Conservation (phyloP, 2,113 vertebrate genomes). For the Gallinago jamesoni region DNA sequence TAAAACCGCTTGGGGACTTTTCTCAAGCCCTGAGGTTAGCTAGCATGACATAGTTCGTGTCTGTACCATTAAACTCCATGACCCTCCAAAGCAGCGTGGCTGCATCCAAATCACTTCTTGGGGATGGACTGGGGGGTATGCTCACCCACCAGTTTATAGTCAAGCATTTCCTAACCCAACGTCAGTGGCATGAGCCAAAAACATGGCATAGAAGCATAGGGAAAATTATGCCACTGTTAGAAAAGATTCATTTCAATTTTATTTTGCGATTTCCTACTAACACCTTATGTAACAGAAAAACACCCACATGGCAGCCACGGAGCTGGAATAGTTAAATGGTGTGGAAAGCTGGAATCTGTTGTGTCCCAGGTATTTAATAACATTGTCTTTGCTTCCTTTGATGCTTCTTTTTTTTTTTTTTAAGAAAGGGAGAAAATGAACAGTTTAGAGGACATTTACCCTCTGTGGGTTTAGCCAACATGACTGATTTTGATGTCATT, state of each 20-base stretch:
- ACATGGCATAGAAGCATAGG: not conserved
- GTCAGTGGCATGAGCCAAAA: not conserved
- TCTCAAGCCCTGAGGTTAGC: not conserved
- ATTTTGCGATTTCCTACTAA: not conserved
- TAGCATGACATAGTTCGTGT: not conserved
- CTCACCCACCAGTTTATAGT: not conserved
- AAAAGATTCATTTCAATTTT: not conserved
- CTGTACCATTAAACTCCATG: not conserved
- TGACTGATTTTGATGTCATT: conserved; percentile 47
- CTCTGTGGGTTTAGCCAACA: conserved; percentile 1
- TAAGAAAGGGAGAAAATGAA: not conserved
- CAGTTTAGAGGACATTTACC: conserved; percentile 23
- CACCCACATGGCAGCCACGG: not conserved
- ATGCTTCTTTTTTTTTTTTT: not conserved
- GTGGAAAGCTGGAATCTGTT: not conserved
- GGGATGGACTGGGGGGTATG: accelerated
- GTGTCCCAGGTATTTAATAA: not conserved
- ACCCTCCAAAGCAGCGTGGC: not conserved
- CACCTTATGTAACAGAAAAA: not conserved
- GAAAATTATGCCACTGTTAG: not conserved
- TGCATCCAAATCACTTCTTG: not conserved
- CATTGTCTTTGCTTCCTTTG: not conserved
- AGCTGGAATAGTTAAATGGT: not conserved
- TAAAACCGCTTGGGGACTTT: not conserved
- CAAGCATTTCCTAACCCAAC: not conserved